Conservation (phyloP, 2,797 vertebrate genomes). For the Platyrinchus mystaceus region DNA sequence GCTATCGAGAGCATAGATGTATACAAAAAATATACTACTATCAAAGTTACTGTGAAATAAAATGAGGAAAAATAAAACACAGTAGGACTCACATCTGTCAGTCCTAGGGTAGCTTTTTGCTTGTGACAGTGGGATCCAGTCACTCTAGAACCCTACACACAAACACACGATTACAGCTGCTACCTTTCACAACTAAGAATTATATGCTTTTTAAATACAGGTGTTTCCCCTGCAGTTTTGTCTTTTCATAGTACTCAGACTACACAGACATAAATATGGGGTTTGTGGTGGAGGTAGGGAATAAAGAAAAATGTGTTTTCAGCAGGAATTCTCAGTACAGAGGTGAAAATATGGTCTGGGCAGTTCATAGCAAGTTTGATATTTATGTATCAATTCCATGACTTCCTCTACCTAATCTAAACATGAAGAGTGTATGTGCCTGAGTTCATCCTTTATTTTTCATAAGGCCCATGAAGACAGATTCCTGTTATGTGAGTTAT, state of each 20-base stretch:
- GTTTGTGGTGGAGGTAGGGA: not conserved
- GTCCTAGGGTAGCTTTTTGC: not conserved
- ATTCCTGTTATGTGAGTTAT: not conserved
- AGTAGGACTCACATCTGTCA: not conserved
- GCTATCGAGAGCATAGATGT: not conserved
- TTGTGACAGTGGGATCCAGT: not conserved
- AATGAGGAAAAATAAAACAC: not conserved
- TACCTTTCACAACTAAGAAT: not conserved
- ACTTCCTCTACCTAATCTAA: not conserved
- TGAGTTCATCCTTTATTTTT: not conserved
- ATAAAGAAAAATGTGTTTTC: not conserved
- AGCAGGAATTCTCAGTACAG: not conserved
- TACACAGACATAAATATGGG: not conserved
- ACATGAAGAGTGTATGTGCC: rapidly evolving
- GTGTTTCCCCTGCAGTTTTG: not conserved
- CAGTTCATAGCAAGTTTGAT: not conserved
- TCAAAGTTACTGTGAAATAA: not conserved
- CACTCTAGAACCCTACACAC: not conserved
- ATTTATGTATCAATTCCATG: not conserved
- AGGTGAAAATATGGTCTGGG: not conserved
- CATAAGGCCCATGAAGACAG: not conserved
- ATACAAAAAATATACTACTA: not conserved
- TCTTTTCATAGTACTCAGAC: not conserved
- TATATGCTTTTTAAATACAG: not conserved
- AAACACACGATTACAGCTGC: not conserved